These are phyloP conservation scores for Empis livida DNA, from an alignment of 2,888 invertebrate species.

Conservation along the genomic window DNA sequence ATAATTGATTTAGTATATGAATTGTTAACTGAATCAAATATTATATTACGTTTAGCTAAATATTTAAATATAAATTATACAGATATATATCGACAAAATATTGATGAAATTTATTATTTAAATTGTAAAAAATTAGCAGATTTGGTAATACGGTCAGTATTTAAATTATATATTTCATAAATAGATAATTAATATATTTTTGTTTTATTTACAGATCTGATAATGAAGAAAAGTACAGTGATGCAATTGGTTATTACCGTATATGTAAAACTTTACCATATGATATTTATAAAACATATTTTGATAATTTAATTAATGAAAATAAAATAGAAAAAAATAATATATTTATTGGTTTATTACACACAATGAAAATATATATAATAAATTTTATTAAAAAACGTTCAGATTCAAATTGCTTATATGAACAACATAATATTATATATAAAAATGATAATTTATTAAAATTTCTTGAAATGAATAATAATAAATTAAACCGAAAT, in stretches of 20 bases:
- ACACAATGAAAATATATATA: constrained; percentile 29
- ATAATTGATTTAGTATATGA: constrained; percentile 34
- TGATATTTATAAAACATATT: constrained; percentile 21
- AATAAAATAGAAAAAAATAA: constrained; percentile 10
- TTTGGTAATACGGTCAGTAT: constrained; percentile 28
- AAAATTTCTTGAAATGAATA: not conserved
- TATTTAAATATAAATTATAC: not conserved
- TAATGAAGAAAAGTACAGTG: constrained; percentile 31
- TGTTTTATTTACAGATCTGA: constrained; percentile 19
- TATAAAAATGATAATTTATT: not conserved
- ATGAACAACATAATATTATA: constrained; percentile 17
- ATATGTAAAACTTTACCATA: constrained; percentile 29
- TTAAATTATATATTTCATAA: not conserved
- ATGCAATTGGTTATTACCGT: constrained; percentile 33
- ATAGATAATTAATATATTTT: not conserved
- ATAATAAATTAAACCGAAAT: not conserved
- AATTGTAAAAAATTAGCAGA: constrained; percentile 32
- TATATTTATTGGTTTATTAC: constrained; percentile 25
- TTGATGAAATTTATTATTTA: constrained; percentile 7
- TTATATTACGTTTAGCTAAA: constrained; percentile 40
- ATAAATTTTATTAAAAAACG: constrained; percentile 27
- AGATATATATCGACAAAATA: not conserved
- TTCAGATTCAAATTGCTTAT: constrained; percentile 23
- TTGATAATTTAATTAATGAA: constrained; percentile 8
- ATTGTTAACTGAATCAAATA: constrained; percentile 58